phyloP scores from a whole-genome alignment of 2,797 vertebrate species.

The Tokudaia muenninki region DNA sequence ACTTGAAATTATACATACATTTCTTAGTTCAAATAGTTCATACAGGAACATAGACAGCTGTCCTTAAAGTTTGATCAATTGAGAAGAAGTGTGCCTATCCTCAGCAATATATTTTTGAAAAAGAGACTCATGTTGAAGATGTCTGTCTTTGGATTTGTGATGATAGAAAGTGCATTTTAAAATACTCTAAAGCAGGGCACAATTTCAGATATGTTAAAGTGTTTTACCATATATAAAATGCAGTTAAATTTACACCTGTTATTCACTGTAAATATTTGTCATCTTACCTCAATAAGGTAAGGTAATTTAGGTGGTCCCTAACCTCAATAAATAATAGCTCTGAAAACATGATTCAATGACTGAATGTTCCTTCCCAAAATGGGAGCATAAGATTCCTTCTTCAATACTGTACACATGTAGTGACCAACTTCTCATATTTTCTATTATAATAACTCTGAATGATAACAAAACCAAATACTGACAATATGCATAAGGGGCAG shows the following conservation, averaged over 20 bases:
- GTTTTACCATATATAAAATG: background rate
- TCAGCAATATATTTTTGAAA: background rate
- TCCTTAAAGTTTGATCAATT: background rate
- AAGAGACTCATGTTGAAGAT: background rate
- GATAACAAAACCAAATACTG: background rate
- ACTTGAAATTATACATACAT: background rate
- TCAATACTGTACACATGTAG: background rate
- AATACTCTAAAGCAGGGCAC: background rate
- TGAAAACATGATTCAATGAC: background rate
- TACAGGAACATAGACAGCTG: background rate
- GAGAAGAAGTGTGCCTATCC: background rate
- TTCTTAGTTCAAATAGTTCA: background rate
- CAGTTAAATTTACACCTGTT: background rate
- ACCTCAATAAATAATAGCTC: background rate
- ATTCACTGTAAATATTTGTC: background rate
- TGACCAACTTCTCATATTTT: background rate
- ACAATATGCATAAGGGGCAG: background rate
- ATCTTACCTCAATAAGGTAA: too few species aligned
- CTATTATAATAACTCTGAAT: background rate
- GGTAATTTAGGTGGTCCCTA: background rate
- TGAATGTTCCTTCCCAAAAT: background rate
- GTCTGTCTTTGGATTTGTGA: background rate
- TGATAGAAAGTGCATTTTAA: background rate
- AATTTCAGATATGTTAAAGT: background rate
- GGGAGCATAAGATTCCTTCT: background rate